Evolutionary conservation across 2,113 vertebrate genomes (phyloP), one percentile per base, ranked within the genome.

Genomic region (Dinomys branickii): DNA sequence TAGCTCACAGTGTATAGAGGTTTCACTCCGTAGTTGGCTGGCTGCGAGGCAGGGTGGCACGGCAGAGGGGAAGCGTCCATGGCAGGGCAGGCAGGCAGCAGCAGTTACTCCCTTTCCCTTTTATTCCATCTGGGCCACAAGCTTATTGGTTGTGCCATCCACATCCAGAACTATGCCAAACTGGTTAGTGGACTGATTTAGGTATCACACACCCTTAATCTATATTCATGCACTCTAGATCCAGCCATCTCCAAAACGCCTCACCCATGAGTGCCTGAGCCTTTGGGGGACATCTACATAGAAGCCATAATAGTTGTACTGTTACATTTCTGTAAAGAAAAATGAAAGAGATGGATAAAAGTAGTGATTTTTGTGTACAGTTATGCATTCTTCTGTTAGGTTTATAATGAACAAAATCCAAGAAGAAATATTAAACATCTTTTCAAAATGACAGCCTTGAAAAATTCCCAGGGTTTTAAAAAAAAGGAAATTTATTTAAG

Each of bases 401-500:
- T 83, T 90, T 85, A 71, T 38, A 54, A 11, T n/a, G 38, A 82
- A 24, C 16, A 52, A 11, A 22, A 3, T 90, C 78, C 52, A 26
- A 19, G 30, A 81, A 54, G 92, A 89, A 80, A 61, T 89, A 65
- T 10, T 61, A 88, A 86, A 95, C 41, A 88, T 91, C 38, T 8
- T 50, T 93, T 94, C 61, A 86, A 38, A 95, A 83, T 61, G 47
- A 91, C 54, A 75, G 24, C 63, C 85, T 83, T 58, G 44, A 67
- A 96, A 95, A 83, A 13, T 28, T 91, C 69, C 50, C 24, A 92
- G 38, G 26, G 56, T 77, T n/a, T n/a, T 90, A 81, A 85, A 86
- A 56, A 73, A 35, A 94, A 94, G 38, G 28, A 80, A 77, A 52
- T 30, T 22, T 80, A 35, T 82, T 92, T 47, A 93, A 85, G 85